Evolutionary conservation across 1,140 invertebrate genomes (phyloP).

Genomic region (Drosophila yakuba): DNA sequence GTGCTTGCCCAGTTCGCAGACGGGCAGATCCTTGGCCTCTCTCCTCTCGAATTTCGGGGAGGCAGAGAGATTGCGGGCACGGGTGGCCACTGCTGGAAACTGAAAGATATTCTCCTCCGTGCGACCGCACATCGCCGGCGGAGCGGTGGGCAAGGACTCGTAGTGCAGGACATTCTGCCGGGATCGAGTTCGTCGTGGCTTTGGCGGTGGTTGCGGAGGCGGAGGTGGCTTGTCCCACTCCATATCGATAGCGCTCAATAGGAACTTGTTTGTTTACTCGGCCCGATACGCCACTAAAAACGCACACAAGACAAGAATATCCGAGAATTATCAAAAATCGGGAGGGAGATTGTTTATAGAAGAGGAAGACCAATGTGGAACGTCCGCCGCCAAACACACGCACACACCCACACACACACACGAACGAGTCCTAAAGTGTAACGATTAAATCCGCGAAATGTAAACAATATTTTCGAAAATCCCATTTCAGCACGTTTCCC

Average conservation of each 20-base stretch:
- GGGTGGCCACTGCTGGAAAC: conserved; percentile 63
- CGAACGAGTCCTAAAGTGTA: conserved; percentile 67
- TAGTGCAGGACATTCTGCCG: conserved; percentile 55
- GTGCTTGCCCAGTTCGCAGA: conserved; percentile 63
- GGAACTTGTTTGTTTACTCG: conserved; percentile 74
- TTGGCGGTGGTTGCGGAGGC: conserved; percentile 36
- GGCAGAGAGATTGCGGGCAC: conserved; percentile 65
- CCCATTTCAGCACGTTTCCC: conserved; percentile 76
- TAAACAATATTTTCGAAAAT: conserved; percentile 78
- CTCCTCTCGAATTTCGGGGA: conserved; percentile 50
- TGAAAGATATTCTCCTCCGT: conserved; percentile 71
- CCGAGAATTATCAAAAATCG: conserved; percentile 76
- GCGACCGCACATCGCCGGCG: conserved; percentile 70
- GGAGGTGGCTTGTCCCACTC: conserved; percentile 58
- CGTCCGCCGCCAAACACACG: conserved; percentile 56
- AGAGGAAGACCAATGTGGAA: conserved; percentile 81
- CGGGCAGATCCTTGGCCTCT: conserved; percentile 58
- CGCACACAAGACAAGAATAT: conserved; percentile 70
- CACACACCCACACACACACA: conserved; percentile 12
- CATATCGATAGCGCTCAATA: conserved; percentile 64
- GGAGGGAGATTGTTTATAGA: conserved; percentile 75
- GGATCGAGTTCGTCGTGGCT: conserved; percentile 59
- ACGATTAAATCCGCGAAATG: conserved; percentile 75
- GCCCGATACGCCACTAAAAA: conserved; percentile 74
- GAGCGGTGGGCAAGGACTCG: conserved; percentile 77